A percentile compares a stretch with the other conserved stretches of the same genome.
Evolutionary conservation across 2,888 invertebrate species (phyloP).

Genomic region (Drosophila infuscata): DNA sequence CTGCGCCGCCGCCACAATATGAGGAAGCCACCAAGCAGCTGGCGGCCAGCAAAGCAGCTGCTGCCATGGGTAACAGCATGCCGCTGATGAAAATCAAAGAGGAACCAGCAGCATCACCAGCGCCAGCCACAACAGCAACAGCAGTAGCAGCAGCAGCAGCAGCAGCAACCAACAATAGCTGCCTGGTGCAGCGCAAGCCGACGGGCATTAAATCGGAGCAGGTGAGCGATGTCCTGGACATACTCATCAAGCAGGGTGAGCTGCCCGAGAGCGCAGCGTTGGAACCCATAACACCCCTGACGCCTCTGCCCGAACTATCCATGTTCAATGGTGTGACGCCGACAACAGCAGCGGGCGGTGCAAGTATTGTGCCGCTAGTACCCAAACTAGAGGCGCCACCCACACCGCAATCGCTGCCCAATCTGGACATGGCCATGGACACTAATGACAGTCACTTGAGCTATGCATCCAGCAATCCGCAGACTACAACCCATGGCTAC

Average conservation of each 20-base stretch:
- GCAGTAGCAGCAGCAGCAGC: not conserved
- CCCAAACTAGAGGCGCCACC: constrained; percentile 73
- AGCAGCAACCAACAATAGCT: constrained; percentile 4
- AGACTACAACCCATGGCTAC: constrained; percentile 44
- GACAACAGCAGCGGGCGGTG: constrained; percentile 56
- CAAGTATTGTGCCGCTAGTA: constrained; percentile 64
- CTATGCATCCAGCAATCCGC: constrained; percentile 34
- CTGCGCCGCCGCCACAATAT: constrained; percentile 88
- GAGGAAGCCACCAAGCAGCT: constrained; percentile 89
- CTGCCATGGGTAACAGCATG: constrained; percentile 61
- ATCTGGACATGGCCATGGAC: constrained; percentile 70
- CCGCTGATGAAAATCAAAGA: constrained; percentile 80
- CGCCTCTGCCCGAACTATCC: constrained; percentile 73
- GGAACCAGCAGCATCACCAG: constrained; percentile 59
- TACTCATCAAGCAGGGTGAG: constrained; percentile 96
- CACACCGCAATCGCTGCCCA: constrained; percentile 56
- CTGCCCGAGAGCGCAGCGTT: constrained; percentile 91
- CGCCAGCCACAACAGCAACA: constrained; percentile 27
- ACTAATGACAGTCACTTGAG: constrained; percentile 61
- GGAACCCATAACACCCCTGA: constrained; percentile 86
- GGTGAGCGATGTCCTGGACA: constrained; percentile 93
- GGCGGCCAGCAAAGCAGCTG: constrained; percentile 80
- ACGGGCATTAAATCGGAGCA: constrained; percentile 83
- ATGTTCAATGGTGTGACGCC: constrained; percentile 57
- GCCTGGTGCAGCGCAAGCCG: constrained; percentile 57